These are phyloP conservation scores for Pantelozetes paolii DNA, from an alignment of 2,888 invertebrate genomes.

Conservation along the genomic window DNA sequence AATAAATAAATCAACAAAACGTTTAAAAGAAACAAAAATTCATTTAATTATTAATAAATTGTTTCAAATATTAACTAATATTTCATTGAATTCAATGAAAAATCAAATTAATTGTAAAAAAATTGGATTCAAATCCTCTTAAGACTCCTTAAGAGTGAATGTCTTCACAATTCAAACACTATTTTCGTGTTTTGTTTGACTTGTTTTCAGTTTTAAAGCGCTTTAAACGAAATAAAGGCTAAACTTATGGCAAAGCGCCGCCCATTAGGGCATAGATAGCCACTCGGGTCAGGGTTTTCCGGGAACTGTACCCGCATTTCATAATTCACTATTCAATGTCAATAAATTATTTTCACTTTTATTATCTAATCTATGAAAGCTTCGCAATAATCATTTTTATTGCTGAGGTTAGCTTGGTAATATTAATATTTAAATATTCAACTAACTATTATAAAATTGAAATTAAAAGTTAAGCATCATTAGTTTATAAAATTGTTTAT, in stretches of 20 bases:
- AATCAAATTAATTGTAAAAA: background rate
- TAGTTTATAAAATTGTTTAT: no score
- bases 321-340: background rate
- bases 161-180: background rate
- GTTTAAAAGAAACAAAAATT: background rate
- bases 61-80: background rate
- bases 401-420: no score
- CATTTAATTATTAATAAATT: no score
- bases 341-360: no score
- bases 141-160: background rate
- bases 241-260: background rate
- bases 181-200: conserved; percentile 16
- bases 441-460: no score
- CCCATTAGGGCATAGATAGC: background rate
- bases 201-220: conserved; percentile 25
- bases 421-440: no score
- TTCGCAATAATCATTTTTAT: no score
- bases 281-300: background rate
- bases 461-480: no score
- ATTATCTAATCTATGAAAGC: no score
- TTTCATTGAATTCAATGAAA: background rate
- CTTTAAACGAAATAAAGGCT: conserved; percentile 21
- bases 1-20: background rate
- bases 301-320: background rate
- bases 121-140: background rate